phyloP scores from a whole-genome alignment of 2,113 vertebrate species.

The Poeciliopsis retropinna region DNA sequence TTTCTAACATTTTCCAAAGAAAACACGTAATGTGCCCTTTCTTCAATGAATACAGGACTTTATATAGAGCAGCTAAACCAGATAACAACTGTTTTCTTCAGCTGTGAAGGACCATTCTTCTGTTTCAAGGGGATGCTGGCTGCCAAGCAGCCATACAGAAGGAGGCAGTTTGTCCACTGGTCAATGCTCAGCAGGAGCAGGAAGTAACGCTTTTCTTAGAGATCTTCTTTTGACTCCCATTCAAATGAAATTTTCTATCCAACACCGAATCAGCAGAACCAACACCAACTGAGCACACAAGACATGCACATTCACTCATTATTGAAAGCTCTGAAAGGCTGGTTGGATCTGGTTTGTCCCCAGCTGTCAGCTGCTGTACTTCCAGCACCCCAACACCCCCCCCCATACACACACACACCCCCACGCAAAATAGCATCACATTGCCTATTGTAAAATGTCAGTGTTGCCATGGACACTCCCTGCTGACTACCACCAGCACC shows the following conservation, averaged over 20 bases:
- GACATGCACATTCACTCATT: slow-evolving; percentile 9
- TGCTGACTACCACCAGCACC: neutral
- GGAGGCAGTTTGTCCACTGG: slow-evolving; percentile 14
- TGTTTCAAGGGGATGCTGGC: slow-evolving; percentile 44
- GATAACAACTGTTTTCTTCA: slow-evolving; percentile 25
- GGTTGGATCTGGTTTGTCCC: slow-evolving; percentile 61
- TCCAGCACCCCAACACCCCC: slow-evolving; percentile 1
- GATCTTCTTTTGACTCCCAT: slow-evolving; percentile 56
- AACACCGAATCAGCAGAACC: slow-evolving; percentile 52
- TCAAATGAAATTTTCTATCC: slow-evolving; percentile 57
- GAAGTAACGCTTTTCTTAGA: slow-evolving; percentile 66
- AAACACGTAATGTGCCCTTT: slow-evolving; percentile 6
- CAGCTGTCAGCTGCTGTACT: slow-evolving; percentile 68
- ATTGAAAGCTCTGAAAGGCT: slow-evolving; percentile 39
- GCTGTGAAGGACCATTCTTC: slow-evolving; percentile 32
- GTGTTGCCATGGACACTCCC: slow-evolving; percentile 61
- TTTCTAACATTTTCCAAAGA: neutral
- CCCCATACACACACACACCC: too few species aligned
- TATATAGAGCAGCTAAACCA: slow-evolving; percentile 6
- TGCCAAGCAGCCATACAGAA: slow-evolving; percentile 50
- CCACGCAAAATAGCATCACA: slow-evolving; percentile 44
- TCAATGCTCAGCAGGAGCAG: slow-evolving; percentile 69
- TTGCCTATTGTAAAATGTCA: slow-evolving; percentile 71
- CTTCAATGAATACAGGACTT: neutral
- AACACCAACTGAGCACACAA: slow-evolving; percentile 32